Evolutionary conservation across 2,888 invertebrate species (phyloP), one percentile per base, ranked within the genome.

Genomic region (Protophormia terraenovae): DNA sequence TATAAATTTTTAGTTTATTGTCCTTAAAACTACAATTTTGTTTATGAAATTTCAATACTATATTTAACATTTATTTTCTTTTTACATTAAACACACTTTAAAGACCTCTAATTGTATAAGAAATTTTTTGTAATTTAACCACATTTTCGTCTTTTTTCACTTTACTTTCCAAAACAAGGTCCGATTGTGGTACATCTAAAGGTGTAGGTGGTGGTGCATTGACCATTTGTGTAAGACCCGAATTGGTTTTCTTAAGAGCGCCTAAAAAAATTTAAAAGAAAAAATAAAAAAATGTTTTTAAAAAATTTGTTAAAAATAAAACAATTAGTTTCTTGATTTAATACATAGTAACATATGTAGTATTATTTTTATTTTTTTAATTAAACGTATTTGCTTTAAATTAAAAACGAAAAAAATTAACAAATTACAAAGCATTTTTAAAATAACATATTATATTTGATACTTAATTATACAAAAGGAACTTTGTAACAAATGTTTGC

Each of bases 231-330:
- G 10, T 12, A 24, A 76, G 27, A 12, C 41, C 1, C 2, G 76
- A 71, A 29, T 71, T 64, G 3, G 77, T 38, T 47, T 77, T 77
- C 27, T 77, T 83, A 55, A 71, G 45, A 55, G 76, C 82, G 41
- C 82, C 82, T 83, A 72, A 10, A 82, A 82, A 60, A 50, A 58
- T 77, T 50, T 64, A n/a, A 66, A 81, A 73, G n/a, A 80, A 58
- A 62, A 32, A 67, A 35, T 12, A 47, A 64, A 10, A 38, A 19
- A 22, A 7, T 38, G 19, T n/a, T 3, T n/a, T 69, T 14, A 67
- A 29, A 60, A 58, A 22, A 19, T 0, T 29, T 1, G 7, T 27
- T 62, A 19, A 22, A 45, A 38, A 75, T 24, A 27, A 62, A 58
- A 27, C 24, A 55, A 32, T 2, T 72, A 60, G 8, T 10, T 14